Evolutionary conservation across 2,113 vertebrate genomes (phyloP).

Genomic region (Lasiurus borealis): DNA sequence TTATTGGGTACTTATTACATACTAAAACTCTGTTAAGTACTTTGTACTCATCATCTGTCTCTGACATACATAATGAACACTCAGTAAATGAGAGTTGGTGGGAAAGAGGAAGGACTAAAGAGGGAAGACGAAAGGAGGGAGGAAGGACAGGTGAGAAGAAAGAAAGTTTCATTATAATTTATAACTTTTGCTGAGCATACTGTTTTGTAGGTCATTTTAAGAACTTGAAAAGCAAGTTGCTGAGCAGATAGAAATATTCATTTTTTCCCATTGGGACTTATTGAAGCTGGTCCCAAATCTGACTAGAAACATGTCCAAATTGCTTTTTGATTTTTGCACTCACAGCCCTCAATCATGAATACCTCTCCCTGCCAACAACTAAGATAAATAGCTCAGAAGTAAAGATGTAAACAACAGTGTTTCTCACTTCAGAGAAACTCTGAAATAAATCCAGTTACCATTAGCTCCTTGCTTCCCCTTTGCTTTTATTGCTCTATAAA

Average conservation of each 20-base stretch:
- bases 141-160: neutral
- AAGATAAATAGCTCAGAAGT: slow-evolving; percentile 41
- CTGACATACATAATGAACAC: neutral
- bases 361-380: slow-evolving; percentile 8
- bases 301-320: neutral
- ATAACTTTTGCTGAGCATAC: neutral
- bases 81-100: neutral
- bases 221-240: slow-evolving; percentile 29
- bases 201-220: slow-evolving; percentile 27
- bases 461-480: slow-evolving; percentile 1
- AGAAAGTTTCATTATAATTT: neutral
- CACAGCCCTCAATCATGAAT: slow-evolving; percentile 1
- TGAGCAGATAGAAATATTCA: neutral
- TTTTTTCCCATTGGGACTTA: neutral
- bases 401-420: slow-evolving; percentile 37
- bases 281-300: slow-evolving; percentile 1
- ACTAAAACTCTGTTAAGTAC: neutral
- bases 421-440: slow-evolving; percentile 43
- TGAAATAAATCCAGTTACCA: slow-evolving; percentile 28
- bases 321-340: slow-evolving; percentile 44
- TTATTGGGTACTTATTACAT: neutral
- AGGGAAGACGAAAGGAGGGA: neutral
- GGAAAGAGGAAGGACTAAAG: neutral
- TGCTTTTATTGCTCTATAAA: neutral
- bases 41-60: neutral